phyloP scores from a whole-genome alignment of 2,797 vertebrate genomes.

The Cercopithecus petaurista region DNA sequence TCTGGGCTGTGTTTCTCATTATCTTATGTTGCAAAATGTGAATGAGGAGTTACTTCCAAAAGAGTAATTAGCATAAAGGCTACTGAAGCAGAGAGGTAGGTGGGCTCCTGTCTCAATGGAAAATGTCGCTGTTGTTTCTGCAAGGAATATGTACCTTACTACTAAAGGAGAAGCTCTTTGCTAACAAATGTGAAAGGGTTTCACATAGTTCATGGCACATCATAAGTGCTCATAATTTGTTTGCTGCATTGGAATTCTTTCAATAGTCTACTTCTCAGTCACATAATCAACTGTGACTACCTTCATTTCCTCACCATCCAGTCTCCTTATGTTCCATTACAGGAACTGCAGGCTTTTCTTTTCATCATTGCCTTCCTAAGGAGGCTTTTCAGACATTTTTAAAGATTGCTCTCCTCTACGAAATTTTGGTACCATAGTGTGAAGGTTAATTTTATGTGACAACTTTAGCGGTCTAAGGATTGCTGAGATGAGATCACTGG shows the following conservation, averaged over 20 bases:
- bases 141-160: neutral
- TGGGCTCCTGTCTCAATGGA: neutral
- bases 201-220: neutral
- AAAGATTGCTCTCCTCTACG: neutral
- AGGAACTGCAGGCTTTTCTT: neutral
- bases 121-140: neutral
- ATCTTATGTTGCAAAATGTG: conserved; percentile 64
- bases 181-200: neutral
- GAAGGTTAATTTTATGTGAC: neutral
- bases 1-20: conserved; percentile 49
- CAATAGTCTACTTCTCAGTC: neutral
- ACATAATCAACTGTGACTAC: neutral
- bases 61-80: conserved; percentile 57
- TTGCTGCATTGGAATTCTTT: neutral
- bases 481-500: neutral
- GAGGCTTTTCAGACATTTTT: neutral
- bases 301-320: neutral
- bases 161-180: neutral
- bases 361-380: neutral
- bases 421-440: neutral
- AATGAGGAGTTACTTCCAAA: conserved; percentile 36
- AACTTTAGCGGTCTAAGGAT: neutral
- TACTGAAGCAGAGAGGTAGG: neutral
- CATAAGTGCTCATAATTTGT: neutral
- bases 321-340: neutral